These are phyloP conservation scores for Steromphala cineraria DNA, from an alignment of 2,888 invertebrate genomes.

Conservation along the genomic window DNA sequence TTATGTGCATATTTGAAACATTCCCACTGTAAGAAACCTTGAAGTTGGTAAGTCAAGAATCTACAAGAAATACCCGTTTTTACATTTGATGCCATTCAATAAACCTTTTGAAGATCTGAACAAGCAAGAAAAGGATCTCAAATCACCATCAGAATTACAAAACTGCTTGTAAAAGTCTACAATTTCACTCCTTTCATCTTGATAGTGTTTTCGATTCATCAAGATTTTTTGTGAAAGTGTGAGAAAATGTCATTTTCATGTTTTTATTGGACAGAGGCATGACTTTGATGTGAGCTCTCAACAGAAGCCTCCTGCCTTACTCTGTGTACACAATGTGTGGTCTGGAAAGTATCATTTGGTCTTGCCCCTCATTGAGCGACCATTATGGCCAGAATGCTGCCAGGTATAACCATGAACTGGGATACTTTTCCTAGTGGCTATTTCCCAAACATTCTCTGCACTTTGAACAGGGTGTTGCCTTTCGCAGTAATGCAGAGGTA, in stretches of 20 bases:
- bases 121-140: too few species aligned
- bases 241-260: constrained; percentile 14
- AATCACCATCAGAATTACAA: too few species aligned
- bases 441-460: not conserved
- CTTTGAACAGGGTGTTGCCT: not conserved
- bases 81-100: too few species aligned
- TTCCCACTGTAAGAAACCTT: too few species aligned
- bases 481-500: not conserved
- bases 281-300: not conserved
- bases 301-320: not conserved
- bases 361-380: not conserved
- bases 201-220: not conserved
- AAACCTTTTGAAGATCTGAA: too few species aligned
- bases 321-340: constrained; percentile 11
- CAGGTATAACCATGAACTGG: not conserved
- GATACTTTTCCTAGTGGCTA: not conserved
- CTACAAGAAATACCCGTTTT: too few species aligned
- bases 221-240: not conserved
- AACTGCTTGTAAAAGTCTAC: not conserved
- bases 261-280: constrained; percentile 17
- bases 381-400: not conserved
- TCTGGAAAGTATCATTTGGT: not conserved
- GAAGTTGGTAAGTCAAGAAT: too few species aligned
- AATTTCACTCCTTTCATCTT: not conserved
- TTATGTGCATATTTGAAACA: too few species aligned